Evolutionary conservation across 2,888 invertebrate species (phyloP).

Genomic region (Callyntrura sp.): DNA sequence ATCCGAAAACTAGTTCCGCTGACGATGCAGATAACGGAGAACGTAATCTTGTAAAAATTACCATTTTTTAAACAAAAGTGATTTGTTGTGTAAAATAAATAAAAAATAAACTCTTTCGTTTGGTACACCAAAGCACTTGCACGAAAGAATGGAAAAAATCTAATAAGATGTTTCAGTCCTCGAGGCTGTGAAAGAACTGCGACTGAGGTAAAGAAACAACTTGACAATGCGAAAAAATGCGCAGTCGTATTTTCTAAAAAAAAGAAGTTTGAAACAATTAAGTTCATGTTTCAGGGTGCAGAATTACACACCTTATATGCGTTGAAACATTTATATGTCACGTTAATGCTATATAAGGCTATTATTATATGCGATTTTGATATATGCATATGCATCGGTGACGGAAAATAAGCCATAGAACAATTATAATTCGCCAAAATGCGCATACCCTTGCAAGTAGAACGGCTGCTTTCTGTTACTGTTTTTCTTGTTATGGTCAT

Average conservation of each 20-base stretch:
- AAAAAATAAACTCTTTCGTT: background rate
- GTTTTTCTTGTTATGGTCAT: constrained; percentile 7
- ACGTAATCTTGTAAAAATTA: background rate
- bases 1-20: background rate
- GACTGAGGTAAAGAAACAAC: background rate
- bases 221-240: background rate
- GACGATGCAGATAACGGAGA: background rate
- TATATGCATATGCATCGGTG: no score
- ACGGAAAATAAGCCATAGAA: no score
- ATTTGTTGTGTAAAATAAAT: no score
- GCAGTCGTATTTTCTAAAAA: no score
- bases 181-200: background rate
- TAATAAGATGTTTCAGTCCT: background rate
- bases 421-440: background rate
- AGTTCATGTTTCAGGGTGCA: no score
- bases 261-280: no score
- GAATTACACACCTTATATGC: no score
- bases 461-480: background rate
- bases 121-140: background rate
- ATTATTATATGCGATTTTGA: no score
- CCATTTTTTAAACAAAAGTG: no score
- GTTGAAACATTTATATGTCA: no score
- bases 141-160: constrained; percentile 14
- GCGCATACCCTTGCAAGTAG: no score
- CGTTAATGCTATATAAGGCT: no score